Conservation (phyloP, 2,113 vertebrate species). For the Quiscalus mexicanus region DNA sequence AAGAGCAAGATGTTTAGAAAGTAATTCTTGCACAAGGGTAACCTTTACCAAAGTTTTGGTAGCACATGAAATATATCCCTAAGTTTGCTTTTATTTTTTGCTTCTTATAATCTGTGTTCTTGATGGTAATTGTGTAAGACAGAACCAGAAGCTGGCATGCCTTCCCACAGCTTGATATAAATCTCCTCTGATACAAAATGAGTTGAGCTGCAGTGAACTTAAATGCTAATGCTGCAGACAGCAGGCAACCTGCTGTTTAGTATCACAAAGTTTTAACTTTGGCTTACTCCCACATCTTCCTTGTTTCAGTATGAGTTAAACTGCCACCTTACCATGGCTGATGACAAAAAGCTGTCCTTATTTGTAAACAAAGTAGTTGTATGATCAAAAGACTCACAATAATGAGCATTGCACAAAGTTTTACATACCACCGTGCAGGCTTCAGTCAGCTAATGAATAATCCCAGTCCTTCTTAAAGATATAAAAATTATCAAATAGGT, state of each 20-base stretch:
- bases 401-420: background rate
- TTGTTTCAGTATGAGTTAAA: constrained; percentile 37
- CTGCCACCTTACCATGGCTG: constrained; percentile 23
- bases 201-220: constrained; percentile 74
- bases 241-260: constrained; percentile 76
- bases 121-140: constrained; percentile 77
- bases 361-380: constrained; percentile 52
- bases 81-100: constrained; percentile 72
- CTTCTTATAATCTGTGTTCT: constrained; percentile 65
- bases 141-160: constrained; percentile 70
- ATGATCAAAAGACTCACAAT: constrained; percentile 11
- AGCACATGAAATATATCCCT: constrained; percentile 56
- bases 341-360: constrained; percentile 21
- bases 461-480: background rate
- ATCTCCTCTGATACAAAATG: constrained; percentile 75
- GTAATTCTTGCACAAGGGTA: constrained; percentile 48
- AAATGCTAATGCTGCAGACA: constrained; percentile 77
- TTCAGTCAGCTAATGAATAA: background rate
- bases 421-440: background rate
- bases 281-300: constrained; percentile 27
- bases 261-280: constrained; percentile 73
- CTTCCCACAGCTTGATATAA: constrained; percentile 80
- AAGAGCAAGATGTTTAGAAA: constrained; percentile 40
- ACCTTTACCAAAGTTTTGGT: constrained; percentile 61
- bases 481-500: background rate